Evolutionary conservation across 2,797 vertebrate species (phyloP), one percentile per base, ranked within the genome.

Genomic region (Notoglanidium macrostoma): DNA sequence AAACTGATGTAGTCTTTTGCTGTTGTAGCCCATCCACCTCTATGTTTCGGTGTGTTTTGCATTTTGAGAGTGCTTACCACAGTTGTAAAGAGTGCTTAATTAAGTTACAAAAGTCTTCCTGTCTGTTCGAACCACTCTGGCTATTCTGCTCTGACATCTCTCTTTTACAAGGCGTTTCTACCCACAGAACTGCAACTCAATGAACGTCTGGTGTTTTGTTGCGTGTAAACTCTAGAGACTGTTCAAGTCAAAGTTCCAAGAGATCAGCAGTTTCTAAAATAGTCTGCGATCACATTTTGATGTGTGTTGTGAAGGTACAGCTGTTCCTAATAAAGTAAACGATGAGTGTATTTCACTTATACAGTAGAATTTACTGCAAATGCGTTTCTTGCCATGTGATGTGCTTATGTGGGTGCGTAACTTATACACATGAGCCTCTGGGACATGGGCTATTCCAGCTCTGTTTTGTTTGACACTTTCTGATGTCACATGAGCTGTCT

Each of bases 51-150:
- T 73, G 40, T 73, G 70, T 46, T n/a, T 12, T 74, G 44, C 11
- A 49, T 74, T 74, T 49, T 51, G 46, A 76, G 23, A 49, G n/a
- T 74, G 44, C 23, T 74, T 74, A 73, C 23, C 72, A 74, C 44
- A 23, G 40, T 4, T 46, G 44, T 14, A 49, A 46, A 49, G 21
- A 72, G 19, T 49, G 40, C 1, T 1, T 74, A 74, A 26, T 26
- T 44, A 72, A 72, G 35, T 40, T 72, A 72, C 35, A 40, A n/a
- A 44, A 72, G 3, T 9, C 40, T 72, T 44, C 21, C 21, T 73
- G 70, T 73, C 2, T 21, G 68, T 3, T 35, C 17, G 17, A 70
- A 70, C 6, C 32, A 21, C 32, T 70, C 14, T 67, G 15, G 29
- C 32, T 7, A 2, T 70, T 70, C 67, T 10, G 17, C 68, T 67